Evolutionary conservation across 1,140 invertebrate species (phyloP), one percentile per base, ranked within the genome.

Genomic region (Drosophila kepulauana): DNA sequence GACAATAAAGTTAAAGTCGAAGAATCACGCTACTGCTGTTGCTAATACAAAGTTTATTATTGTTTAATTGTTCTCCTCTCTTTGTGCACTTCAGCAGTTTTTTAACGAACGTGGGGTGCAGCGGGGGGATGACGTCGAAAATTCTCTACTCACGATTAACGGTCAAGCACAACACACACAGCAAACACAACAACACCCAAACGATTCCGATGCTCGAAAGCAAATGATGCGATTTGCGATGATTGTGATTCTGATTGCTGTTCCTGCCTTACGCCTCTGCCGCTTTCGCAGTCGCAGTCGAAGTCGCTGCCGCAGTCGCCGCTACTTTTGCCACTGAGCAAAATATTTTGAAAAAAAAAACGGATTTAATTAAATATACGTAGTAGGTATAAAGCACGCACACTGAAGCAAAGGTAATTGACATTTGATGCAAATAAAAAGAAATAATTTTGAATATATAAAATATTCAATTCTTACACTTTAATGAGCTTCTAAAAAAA

Each of bases 291-390:
- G 59, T 28, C 51, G 28, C 61, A 43, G 59, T n/a, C 51, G 25
- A 4, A 5, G 45, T 16, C 13, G 45, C 1, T 33, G 28, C 16
- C 6, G 28, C 64, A 16, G 28, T 11, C 6, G 28, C 64, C 4
- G 43, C n/a, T 25, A 25, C 43, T 41, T 11, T n/a, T 16, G 45
- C 59, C 54, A 11, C 65, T 49, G 49, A 77, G 63, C 62, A 62
- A 63, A 71, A 54, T 61, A 75, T 70, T 49, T 61, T 46, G 41
- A 45, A 66, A 73, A 62, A 59, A 51, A 69, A 75, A 74, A 77
- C 64, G 72, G 66, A 84, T 87, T 87, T 86, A 84, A 87, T 88
- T 87, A 87, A 88, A 84, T 88, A 88, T 77, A 82, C 25, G 48
- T 75, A 59, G 41, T 15, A n/a, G 0, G 56, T 38, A 28, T 61